phyloP scores from a whole-genome alignment of 2,888 invertebrate genomes.

The Beris chalybata region DNA sequence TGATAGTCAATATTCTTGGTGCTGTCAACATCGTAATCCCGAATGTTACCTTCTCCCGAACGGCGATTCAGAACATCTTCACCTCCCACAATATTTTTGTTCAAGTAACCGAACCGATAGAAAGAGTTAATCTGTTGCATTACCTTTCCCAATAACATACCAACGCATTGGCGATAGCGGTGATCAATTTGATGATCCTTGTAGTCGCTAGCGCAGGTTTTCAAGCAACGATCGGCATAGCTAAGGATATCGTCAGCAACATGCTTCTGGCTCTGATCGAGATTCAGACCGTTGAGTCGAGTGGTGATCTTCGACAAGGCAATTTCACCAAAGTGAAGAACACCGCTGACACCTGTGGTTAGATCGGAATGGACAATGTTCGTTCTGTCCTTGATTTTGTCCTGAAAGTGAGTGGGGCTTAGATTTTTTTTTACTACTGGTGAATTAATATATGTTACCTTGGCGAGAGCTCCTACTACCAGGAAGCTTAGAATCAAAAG shows the following conservation, averaged over 20 bases:
- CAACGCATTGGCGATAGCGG: conserved; percentile 6
- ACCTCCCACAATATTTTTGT: background rate
- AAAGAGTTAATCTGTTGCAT: conserved; percentile 9
- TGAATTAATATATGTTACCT: conserved; percentile 1
- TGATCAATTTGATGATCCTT: conserved; percentile 6
- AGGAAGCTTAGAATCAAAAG: conserved; percentile 10
- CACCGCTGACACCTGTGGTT: background rate
- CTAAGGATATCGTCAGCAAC: background rate
- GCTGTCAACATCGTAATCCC: conserved; percentile 7
- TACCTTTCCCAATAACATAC: conserved; percentile 2
- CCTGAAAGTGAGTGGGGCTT: conserved; percentile 1
- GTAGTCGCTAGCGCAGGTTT: conserved; percentile 5
- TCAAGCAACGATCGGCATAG: conserved; percentile 13
- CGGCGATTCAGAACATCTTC: conserved; percentile 11
- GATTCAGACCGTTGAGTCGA: conserved; percentile 4
- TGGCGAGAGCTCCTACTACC: conserved; percentile 12
- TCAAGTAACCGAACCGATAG: background rate
- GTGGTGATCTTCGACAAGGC: conserved; percentile 11
- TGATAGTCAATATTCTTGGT: conserved; percentile 11
- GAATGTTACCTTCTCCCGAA: background rate
- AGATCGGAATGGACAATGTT: background rate
- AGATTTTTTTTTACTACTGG: background rate
- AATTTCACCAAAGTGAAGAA: conserved; percentile 12
- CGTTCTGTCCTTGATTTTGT: conserved; percentile 8
- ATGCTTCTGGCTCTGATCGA: conserved; percentile 14